These are phyloP conservation scores for Drosophila bocki DNA, from an alignment of 1,140 invertebrate species.

Conservation along the genomic window DNA sequence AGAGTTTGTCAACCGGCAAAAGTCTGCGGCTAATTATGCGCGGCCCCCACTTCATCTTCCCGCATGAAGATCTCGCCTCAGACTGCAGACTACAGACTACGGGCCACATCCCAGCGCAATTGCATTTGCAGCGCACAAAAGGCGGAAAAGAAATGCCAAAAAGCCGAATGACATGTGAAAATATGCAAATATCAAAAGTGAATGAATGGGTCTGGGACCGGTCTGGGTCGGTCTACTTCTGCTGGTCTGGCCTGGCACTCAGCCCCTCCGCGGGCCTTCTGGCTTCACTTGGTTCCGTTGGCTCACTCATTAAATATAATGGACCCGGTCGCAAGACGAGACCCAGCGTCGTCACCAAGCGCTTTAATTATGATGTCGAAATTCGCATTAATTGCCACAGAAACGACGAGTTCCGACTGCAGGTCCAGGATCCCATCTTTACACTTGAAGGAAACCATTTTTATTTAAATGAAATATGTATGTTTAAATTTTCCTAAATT, in stretches of 20 bases:
- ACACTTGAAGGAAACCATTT: constrained; percentile 3
- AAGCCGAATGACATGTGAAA: constrained; percentile 81
- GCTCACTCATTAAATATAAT: constrained; percentile 75
- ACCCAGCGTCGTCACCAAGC: constrained; percentile 68
- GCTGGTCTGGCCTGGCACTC: constrained; percentile 41
- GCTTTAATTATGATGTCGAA: constrained; percentile 83
- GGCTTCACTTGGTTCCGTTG: constrained; percentile 26
- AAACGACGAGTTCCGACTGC: constrained; percentile 54
- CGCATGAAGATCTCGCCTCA: constrained; percentile 26
- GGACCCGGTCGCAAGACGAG: constrained; percentile 69
- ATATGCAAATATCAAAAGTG: constrained; percentile 84
- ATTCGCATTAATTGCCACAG: constrained; percentile 78
- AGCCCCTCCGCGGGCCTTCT: constrained; percentile 2
- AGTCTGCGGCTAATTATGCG: constrained; percentile 82
- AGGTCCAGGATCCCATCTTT: constrained; percentile 8
- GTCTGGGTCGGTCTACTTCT: constrained; percentile 49
- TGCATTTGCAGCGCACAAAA: constrained; percentile 72
- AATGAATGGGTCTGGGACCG: constrained; percentile 72
- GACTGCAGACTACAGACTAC: constrained; percentile 6
- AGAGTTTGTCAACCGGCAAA: constrained; percentile 80
- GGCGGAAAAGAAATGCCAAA: constrained; percentile 74
- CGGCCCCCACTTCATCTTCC: constrained; percentile 13
- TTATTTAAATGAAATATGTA: neutral
- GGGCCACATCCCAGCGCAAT: constrained; percentile 6
- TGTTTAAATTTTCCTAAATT: neutral